phyloP scores from a whole-genome alignment of 2,888 invertebrate species.

The Cantharis rufa region DNA sequence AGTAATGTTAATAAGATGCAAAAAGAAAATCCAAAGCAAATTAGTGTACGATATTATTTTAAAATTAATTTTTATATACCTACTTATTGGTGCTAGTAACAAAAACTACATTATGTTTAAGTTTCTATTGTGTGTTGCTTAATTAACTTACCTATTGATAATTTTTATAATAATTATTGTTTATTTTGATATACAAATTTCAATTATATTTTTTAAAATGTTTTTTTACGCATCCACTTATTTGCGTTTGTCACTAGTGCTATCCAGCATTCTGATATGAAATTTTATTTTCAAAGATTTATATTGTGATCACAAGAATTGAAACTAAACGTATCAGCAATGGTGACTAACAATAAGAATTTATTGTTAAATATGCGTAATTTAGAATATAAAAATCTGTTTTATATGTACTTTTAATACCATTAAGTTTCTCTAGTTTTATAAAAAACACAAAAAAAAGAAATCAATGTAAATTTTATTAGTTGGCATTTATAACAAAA shows the following conservation, averaged over 20 bases:
- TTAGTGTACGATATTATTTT: slow-evolving; percentile 9
- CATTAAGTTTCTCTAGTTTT: slow-evolving; percentile 29
- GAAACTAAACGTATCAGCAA: slow-evolving; percentile 58
- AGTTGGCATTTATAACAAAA: slow-evolving; percentile 25
- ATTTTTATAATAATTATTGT: slow-evolving; percentile 27
- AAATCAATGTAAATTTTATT: slow-evolving; percentile 24
- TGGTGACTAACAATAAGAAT: slow-evolving; percentile 54
- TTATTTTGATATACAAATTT: slow-evolving; percentile 7
- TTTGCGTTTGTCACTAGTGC: neutral
- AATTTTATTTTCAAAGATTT: slow-evolving; percentile 3
- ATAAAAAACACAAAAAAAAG: slow-evolving; percentile 14
- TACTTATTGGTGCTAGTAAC: slow-evolving; percentile 48
- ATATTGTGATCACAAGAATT: slow-evolving; percentile 53
- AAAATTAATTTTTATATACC: slow-evolving; percentile 31
- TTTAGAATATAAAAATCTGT: slow-evolving; percentile 32
- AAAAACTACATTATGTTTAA: slow-evolving; percentile 25
- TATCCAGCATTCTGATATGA: neutral
- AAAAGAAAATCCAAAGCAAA: slow-evolving; percentile 24
- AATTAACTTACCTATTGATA: slow-evolving; percentile 29
- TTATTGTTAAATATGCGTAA: slow-evolving; percentile 28
- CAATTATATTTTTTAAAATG: slow-evolving; percentile 7
- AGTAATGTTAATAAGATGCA: slow-evolving; percentile 39
- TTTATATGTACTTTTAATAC: slow-evolving; percentile 43
- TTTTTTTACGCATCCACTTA: neutral
- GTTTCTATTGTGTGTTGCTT: slow-evolving; percentile 33